Evolutionary conservation across 1,140 invertebrate genomes (phyloP), one percentile per base, ranked within the genome.

Genomic region (Heliconius eleuchia): DNA sequence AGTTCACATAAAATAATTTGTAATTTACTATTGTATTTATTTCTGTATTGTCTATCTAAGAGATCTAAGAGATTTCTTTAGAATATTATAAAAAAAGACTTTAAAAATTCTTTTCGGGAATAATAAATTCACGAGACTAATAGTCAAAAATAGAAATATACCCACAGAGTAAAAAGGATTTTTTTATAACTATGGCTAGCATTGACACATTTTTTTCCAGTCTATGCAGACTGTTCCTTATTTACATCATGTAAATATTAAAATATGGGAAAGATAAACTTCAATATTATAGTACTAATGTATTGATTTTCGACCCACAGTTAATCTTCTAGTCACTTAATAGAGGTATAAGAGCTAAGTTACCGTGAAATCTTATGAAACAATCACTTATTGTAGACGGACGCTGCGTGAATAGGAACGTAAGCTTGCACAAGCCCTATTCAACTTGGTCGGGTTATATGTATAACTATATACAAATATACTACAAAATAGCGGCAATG

Each of bases 401-500:
- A 73, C 60, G 55, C 77, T 81, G 80, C 74, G 60, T 78, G 78
- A 66, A 76, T 76, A 55, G 80, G 80, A 81, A 81, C 80, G 80
- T 73, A 89, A 88, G 86, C 37, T 82, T 73, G 76, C 78, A 72
- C 80, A 81, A 81, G 74, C 80, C 78, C 85, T 87, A 80, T 82
- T 83, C 75, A 89, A 92, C 80, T 93, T 88, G 84, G 86, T 86
- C 83, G 91, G 87, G 75, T 92, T 87, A 90, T 89, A 90, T 72
- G 73, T 74, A 74, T 80, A 80, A 81, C 81, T 89, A 90, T 89
- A 89, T 79, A 89, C 83, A 89, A 88, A 86, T 89, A 92, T 86
- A 88, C 74, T 75, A 87, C 86, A 92, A 93, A 93, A 91, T 91
- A 92, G 92, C 92, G 91, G 89, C 91, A 91, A 91, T 86, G 83